Base-by-base conservation (phyloP, 2,113 vertebrate genomes). In the Vanacampus margaritifer region DNA sequence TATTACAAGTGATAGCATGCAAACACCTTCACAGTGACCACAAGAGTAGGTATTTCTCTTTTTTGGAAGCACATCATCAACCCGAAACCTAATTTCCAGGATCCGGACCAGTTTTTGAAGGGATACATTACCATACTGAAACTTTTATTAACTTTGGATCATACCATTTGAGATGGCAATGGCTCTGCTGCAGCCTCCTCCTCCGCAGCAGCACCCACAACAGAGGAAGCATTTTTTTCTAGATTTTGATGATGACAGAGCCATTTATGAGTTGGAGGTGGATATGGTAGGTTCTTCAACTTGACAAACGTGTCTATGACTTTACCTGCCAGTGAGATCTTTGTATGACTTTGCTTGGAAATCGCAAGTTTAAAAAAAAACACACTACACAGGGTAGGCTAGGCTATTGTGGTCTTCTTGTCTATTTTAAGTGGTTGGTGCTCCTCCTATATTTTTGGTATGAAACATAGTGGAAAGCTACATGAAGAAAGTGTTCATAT, bases 201-300 rank as follows among this genome's bases (percentile, higher is more conserved):
- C 69, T 53, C 78, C 71, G 0, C 79, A 32, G 28, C 74, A 78
- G 59, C 74, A 78, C 57, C 72, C 69, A 24, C 43, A 72, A 4
- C 74, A 79, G n/a, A n/a, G 10, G 24, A 41, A 79, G 13, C 85
- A 64, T 69, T 86, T 88, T 66, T 72, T 87, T 10, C 8, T 92
- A 1, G 88, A 91, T 75, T 92, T 92, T 84, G 91, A 92, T 39
- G 89, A 93, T 5, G 88, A 89, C 63, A 86, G 88, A 17, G 68
- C 58, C 17, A 24, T 91, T 71, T 92, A 88, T 89, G 90, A 91
- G 74, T 77, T 87, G 83, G 87, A 91, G 67, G 72, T 91, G 86
- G 89, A 93, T 70, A 73, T 92, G 92, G 91, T 94, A 79, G 77
- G 85, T 80, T 62, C 14, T 5, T 17, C 60, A 59, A 64, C 13